Conservation (phyloP, 2,888 invertebrate genomes). For the Plebejus melissa region DNA sequence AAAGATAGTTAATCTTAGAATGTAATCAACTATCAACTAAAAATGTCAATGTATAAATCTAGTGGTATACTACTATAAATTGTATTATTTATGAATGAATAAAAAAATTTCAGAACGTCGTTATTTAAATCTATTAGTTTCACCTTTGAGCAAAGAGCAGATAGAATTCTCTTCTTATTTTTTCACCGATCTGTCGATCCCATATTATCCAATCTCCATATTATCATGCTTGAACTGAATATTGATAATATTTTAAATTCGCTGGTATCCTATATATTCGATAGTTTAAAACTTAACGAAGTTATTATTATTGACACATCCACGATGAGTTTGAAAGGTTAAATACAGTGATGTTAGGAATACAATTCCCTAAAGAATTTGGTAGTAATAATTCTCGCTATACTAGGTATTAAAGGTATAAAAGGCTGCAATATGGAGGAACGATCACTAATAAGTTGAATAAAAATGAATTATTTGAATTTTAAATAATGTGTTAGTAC, state of each 20-base stretch:
- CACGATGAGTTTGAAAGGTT: background rate
- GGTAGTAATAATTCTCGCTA: too few relatives aligned
- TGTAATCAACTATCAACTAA: too few relatives aligned
- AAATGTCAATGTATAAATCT: too few relatives aligned
- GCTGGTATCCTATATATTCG: background rate
- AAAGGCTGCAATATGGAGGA: too few relatives aligned
- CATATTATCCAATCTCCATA: background rate
- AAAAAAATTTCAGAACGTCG: background rate
- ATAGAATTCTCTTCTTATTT: background rate
- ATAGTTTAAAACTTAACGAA: background rate
- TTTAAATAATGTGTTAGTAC: too few relatives aligned
- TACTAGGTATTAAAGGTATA: too few relatives aligned
- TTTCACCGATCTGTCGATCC: slow-evolving; percentile 1
- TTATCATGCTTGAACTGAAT: background rate
- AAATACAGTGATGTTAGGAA: background rate
- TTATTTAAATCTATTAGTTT: background rate
- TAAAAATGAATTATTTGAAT: too few relatives aligned
- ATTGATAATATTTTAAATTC: background rate
- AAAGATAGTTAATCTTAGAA: too few relatives aligned
- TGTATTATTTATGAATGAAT: too few relatives aligned
- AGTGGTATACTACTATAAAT: too few relatives aligned
- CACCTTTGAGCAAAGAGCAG: background rate
- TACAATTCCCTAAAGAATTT: background rate
- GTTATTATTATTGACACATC: background rate
- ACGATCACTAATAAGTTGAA: too few relatives aligned